Conservation (phyloP, 2,113 vertebrate genomes). For the Orycteropus afer region DNA sequence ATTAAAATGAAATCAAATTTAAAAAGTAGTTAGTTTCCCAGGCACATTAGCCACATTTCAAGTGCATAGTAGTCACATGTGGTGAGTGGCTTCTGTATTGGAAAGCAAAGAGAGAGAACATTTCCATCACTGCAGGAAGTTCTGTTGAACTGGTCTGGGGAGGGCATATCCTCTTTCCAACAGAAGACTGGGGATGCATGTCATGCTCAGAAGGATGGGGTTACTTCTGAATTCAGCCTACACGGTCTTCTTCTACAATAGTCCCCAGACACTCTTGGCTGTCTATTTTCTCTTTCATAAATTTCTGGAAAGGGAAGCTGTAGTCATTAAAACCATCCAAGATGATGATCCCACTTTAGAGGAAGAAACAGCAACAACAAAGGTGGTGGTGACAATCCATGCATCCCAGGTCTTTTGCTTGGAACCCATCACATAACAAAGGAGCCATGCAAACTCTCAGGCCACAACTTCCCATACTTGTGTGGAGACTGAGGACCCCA, state of each 20-base stretch:
- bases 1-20: not conserved
- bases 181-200: not conserved
- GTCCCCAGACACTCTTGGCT: not conserved
- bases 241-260: not conserved
- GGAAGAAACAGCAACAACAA: not conserved
- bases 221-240: not conserved
- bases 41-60: not conserved
- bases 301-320: not conserved
- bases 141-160: not conserved
- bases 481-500: too few relatives aligned
- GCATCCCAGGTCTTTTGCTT: slow-evolving; percentile 19
- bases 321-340: not conserved
- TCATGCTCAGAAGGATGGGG: not conserved
- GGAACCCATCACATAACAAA: not conserved
- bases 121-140: not conserved
- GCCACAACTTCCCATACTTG: not conserved
- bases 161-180: not conserved
- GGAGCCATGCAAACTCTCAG: not conserved
- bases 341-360: not conserved
- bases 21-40: not conserved
- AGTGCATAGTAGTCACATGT: not conserved
- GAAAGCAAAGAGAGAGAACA: not conserved
- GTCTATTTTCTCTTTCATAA: not conserved
- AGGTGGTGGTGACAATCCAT: not conserved
- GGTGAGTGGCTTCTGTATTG: not conserved